phyloP scores from a whole-genome alignment of 2,113 vertebrate genomes.

The Misgurnus mizolepis region DNA sequence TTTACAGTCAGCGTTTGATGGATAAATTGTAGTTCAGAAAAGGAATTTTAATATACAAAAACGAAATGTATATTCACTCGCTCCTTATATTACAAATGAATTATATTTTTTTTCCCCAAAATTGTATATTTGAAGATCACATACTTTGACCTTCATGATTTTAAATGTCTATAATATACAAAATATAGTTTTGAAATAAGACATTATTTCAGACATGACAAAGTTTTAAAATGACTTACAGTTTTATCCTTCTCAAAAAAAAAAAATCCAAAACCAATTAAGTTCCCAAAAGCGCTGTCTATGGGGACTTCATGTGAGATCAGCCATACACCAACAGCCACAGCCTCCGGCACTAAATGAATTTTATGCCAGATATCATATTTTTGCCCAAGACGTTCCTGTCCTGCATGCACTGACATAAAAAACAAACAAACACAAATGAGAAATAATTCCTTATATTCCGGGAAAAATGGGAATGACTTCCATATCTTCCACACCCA shows the following conservation, averaged over 20 bases:
- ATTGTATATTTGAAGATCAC: not conserved
- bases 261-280: constrained; percentile 27
- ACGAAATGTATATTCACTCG: not conserved
- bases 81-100: not conserved
- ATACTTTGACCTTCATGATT: not conserved
- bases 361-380: constrained; percentile 50
- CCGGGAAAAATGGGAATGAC: constrained; percentile 44
- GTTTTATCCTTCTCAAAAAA: constrained; percentile 29
- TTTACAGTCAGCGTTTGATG: constrained; percentile 14
- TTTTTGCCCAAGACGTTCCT: constrained; percentile 33
- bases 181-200: not conserved
- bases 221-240: constrained; percentile 37
- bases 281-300: constrained; percentile 29
- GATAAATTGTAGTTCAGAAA: not conserved
- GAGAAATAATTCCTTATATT: constrained; percentile 43
- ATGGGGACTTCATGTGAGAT: constrained; percentile 35
- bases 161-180: not conserved
- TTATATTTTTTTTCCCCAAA: too few relatives aligned
- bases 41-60: constrained; percentile 2
- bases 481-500: constrained; percentile 52
- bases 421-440: constrained; percentile 9
- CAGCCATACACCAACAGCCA: constrained; percentile 41
- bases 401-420: constrained; percentile 27
- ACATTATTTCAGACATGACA: not conserved
- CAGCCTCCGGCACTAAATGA: constrained; percentile 36